Base-by-base conservation (phyloP, 2,797 vertebrate species). In the Micropoecilia bifurca region DNA sequence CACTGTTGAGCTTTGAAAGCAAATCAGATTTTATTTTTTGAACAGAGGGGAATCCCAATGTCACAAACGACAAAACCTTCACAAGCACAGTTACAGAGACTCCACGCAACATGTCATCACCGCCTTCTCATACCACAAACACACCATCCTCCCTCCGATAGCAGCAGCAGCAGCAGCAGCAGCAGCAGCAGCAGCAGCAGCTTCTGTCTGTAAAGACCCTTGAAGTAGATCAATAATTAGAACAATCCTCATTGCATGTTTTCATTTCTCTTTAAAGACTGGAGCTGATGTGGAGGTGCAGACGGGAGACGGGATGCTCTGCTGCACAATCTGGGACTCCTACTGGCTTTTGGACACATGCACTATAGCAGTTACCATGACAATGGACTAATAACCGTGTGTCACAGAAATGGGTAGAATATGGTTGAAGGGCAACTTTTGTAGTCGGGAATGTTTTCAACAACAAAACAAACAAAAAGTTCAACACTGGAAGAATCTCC, bases 201-300 rank as follows among this genome's bases (percentile, higher is more conserved):
- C n/a, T n/a, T n/a, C n/a, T 86, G 80, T 83, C 72, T 77, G 71
- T 87, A 82, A 91, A 89, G 89, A 93, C 90, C 91, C 91, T 91
- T 81, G 45, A 89, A 92, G 90, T 88, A 79, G 90, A 94, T 95
- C 92, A 92, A 95, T 95, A 93, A 94, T 93, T 93, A 93, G 91
- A 93, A 92, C 92, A 92, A 93, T 93, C 90, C 90, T 91, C 91
- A 89, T 93, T 90, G 93, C 92, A 92, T 25, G 80, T 83, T 93
- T 85, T 91, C 88, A 91, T 92, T 93, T 89, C 89, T 82, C 90
- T 81, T 89, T 78, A 89, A 91, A 87, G 93, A 89, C 83, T 73
- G 78, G 76, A 84, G 86, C 87, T 89, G 88, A 92, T 90, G 92
- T 91, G 83, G 91, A 91, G 25, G 72, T 59, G 6, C 81, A 84